Percentiles rank a stretch among this genome's conserved stretches.
These are phyloP conservation scores for Gnatocerus cornutus DNA, from an alignment of 2,888 invertebrate species.

Conservation along the genomic window DNA sequence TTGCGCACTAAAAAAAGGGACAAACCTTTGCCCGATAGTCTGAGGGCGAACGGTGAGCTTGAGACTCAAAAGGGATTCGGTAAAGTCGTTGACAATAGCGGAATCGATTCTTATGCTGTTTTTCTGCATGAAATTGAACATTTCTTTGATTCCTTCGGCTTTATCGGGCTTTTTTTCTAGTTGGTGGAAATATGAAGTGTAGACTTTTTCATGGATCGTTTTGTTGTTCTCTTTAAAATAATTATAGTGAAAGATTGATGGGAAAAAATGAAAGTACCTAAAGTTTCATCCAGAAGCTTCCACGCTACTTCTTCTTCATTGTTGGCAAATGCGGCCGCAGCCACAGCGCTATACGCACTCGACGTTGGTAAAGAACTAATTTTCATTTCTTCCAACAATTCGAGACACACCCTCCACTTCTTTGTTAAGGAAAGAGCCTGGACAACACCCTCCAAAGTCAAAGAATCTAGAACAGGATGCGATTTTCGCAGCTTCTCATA, in stretches of 20 bases:
- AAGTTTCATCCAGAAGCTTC: slow-evolving; percentile 75
- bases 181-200: slow-evolving; percentile 54
- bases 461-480: slow-evolving; percentile 76
- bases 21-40: slow-evolving; percentile 40
- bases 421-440: slow-evolving; percentile 77
- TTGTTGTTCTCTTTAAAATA: slow-evolving; percentile 55
- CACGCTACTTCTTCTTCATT: slow-evolving; percentile 76
- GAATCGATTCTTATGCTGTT: slow-evolving; percentile 71
- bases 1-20: too few relatives aligned
- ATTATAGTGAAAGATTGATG: background rate
- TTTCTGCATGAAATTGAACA: slow-evolving; percentile 75
- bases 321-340: slow-evolving; percentile 75
- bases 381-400: slow-evolving; percentile 77
- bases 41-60: slow-evolving; percentile 35
- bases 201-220: slow-evolving; percentile 53
- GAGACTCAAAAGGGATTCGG: slow-evolving; percentile 48
- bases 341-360: slow-evolving; percentile 71
- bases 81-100: slow-evolving; percentile 63
- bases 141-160: slow-evolving; percentile 72
- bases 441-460: slow-evolving; percentile 77
- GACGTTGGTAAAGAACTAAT: slow-evolving; percentile 53
- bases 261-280: too few relatives aligned
- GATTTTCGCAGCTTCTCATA: slow-evolving; percentile 70
- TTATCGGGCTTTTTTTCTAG: slow-evolving; percentile 42
- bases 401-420: slow-evolving; percentile 77